Conservation (phyloP, 2,113 vertebrate genomes). For the Mixornis gularis region DNA sequence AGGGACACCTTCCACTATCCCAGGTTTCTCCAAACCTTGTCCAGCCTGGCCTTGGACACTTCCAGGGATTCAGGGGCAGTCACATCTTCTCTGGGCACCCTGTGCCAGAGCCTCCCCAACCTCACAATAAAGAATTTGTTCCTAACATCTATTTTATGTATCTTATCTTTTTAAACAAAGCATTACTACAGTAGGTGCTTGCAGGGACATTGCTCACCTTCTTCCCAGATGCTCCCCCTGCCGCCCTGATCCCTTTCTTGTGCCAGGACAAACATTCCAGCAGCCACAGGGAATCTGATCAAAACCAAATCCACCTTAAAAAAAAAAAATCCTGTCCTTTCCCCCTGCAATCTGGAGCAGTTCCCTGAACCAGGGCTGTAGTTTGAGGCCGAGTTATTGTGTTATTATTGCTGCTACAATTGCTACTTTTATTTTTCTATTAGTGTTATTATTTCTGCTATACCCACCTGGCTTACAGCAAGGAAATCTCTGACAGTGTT, state of each 20-base stretch:
- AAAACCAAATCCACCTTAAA: background rate
- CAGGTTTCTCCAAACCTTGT: accelerated
- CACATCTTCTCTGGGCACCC: background rate
- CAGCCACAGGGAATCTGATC: background rate
- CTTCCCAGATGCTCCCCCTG: background rate
- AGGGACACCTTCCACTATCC: background rate
- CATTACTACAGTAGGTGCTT: background rate
- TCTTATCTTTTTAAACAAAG: background rate
- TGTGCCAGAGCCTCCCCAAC: accelerated
- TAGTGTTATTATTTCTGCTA: background rate
- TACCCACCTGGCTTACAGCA: background rate
- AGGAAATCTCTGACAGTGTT: background rate
- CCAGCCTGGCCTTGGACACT: background rate
- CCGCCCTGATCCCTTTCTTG: background rate
- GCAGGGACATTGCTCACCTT: background rate
- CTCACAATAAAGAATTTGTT: background rate
- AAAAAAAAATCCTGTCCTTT: background rate
- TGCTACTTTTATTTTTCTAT: constrained; percentile 9
- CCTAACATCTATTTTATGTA: background rate
- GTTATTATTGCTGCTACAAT: background rate
- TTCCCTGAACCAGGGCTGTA: background rate
- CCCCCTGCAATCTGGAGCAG: background rate
- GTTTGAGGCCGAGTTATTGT: background rate
- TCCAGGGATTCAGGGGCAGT: background rate
- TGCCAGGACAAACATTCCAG: background rate